These are phyloP conservation scores for Drosophila arizonae DNA, from an alignment of 1,140 invertebrate genomes.

Conservation along the genomic window DNA sequence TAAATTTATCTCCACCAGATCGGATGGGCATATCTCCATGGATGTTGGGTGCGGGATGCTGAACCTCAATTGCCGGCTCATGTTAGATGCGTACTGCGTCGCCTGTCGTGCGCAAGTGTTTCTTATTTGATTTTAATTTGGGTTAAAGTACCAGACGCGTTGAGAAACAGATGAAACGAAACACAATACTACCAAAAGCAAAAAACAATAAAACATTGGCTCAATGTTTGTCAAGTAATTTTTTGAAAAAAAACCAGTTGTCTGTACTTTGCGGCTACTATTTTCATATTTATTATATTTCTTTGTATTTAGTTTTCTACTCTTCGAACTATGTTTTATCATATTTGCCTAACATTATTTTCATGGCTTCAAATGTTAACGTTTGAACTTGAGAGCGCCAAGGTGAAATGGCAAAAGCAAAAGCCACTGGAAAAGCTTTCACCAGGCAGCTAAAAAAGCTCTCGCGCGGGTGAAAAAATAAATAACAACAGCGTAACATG, in stretches of 20 bases:
- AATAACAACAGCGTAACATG: neutral
- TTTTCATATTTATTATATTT: constrained; percentile 13
- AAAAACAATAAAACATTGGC: constrained; percentile 35
- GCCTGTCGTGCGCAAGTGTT: constrained; percentile 23
- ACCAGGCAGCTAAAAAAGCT: constrained; percentile 1
- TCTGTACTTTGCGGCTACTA: constrained; percentile 24
- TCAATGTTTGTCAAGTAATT: constrained; percentile 47
- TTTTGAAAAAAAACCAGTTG: constrained; percentile 67
- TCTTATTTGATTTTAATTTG: constrained; percentile 70
- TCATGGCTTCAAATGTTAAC: constrained; percentile 66
- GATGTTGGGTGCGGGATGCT: constrained; percentile 43
- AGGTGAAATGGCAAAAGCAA: constrained; percentile 2
- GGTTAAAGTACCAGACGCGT: constrained; percentile 52
- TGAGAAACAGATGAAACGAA: constrained; percentile 5
- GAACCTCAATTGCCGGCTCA: constrained; percentile 70
- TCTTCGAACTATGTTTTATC: constrained; percentile 24
- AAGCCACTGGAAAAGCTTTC: constrained; percentile 17
- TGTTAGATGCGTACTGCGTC: constrained; percentile 42
- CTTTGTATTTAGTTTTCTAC: constrained; percentile 40
- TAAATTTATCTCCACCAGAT: constrained; percentile 67
- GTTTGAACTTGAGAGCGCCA: constrained; percentile 58
- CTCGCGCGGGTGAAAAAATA: neutral
- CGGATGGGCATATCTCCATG: constrained; percentile 34
- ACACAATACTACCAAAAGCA: neutral
- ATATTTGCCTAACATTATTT: constrained; percentile 72